These are phyloP conservation scores for Euwallacea similis DNA, from an alignment of 1,140 invertebrate species.

Conservation along the genomic window DNA sequence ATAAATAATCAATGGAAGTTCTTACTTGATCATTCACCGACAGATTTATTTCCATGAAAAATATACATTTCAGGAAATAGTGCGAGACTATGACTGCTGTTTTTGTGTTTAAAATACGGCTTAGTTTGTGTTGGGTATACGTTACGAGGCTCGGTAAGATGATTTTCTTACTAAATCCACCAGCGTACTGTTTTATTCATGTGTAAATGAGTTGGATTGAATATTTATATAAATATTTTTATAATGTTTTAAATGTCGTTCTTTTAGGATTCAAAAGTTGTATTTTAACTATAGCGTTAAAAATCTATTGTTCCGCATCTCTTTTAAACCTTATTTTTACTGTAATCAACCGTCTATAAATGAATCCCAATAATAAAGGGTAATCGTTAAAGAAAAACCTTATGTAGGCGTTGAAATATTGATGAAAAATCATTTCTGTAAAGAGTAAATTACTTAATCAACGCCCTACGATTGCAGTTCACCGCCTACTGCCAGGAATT, in stretches of 20 bases:
- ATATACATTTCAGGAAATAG: too few relatives aligned
- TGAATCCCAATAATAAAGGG: constrained; percentile 25
- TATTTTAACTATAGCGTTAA: constrained; percentile 28
- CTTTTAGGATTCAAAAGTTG: constrained; percentile 21
- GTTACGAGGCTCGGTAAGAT: neutral
- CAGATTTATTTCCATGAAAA: too few relatives aligned
- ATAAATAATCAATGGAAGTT: too few relatives aligned
- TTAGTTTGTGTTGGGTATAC: constrained; percentile 16
- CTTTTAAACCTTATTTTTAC: constrained; percentile 29
- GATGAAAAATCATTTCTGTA: too few relatives aligned
- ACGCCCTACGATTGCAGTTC: too few relatives aligned
- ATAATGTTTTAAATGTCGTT: constrained; percentile 33
- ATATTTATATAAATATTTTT: constrained; percentile 37
- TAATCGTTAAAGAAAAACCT: neutral
- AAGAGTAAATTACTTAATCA: too few relatives aligned
- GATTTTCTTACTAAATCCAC: constrained; percentile 17
- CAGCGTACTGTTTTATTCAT: constrained; percentile 29
- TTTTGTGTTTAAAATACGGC: constrained; percentile 16
- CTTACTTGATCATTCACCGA: too few relatives aligned
- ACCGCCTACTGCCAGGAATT: too few relatives aligned
- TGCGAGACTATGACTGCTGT: too few relatives aligned
- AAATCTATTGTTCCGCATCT: neutral
- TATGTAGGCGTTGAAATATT: neutral
- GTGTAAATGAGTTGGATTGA: constrained; percentile 30
- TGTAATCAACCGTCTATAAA: constrained; percentile 25